Base-by-base conservation (phyloP, 2,888 invertebrate species). In the Melolontha melolontha region DNA sequence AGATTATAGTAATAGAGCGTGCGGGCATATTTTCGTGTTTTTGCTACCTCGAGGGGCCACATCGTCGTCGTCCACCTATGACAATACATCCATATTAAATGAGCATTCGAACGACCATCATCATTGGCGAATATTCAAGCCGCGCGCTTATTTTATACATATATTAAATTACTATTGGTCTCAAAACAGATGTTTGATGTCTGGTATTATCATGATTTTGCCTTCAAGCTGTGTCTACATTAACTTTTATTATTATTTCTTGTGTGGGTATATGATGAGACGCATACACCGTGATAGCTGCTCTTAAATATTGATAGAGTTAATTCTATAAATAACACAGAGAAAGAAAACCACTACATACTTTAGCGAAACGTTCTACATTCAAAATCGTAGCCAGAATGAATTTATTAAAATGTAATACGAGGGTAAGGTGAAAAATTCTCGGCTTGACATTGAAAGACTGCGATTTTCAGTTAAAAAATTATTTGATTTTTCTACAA, bases 1-100 rank as follows among this genome's bases (percentile, higher is more conserved):
- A 79, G 80, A 81, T 81, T 81, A 81, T 81, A 81, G 81, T 81
- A 75, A 80, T 81, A 76, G 78, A 64, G 66, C 49, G 34, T 65
- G 69, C 73, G 72, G 73, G 72, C 72, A 72, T 72, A 66, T 75
- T 72, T 73, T 71, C 72, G 74, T 74, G 34, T 34, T 34, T 73
- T 75, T 74, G 72, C 71, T 70, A 72, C 73, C 75, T 70, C 71
- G 64, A 72, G 75, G 59, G 47, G 47, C 34, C 34, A 11, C 11
- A 39, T 47, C 47, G 47, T 16, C 39, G 44, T 34, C 59, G 29
- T 62, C 59, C 16, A 44, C 10, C 8, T 40, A 54, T 40, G 54
- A 54, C 54, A 54, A 54, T 54, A 40, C 40, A 40, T 16, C 59
- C 44, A 59, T 59, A 59, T 29, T 44, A 47, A 62, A 62, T 44